A percentile compares a stretch with the other conserved stretches of the same genome.
These are phyloP conservation scores for Rhegmatorhina hoffmannsi DNA, from an alignment of 2,113 vertebrate genomes.

Conservation along the genomic window DNA sequence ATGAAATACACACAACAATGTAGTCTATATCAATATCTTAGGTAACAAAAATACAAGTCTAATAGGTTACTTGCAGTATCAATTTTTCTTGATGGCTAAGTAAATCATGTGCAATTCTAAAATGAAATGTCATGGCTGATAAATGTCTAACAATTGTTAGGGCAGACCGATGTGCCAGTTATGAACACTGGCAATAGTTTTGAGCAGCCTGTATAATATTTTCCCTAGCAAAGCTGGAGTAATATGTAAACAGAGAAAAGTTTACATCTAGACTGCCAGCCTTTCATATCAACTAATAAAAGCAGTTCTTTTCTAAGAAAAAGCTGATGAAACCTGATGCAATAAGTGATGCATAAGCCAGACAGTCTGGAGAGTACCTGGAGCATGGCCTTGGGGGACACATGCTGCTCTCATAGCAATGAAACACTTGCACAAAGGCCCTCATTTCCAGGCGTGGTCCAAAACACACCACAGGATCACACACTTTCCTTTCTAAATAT, in stretches of 20 bases:
- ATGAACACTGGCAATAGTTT: background rate
- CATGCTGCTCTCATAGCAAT: accelerated
- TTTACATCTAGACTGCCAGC: background rate
- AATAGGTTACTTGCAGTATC: background rate
- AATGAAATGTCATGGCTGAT: background rate
- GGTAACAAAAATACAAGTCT: background rate
- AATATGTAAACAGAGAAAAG: background rate
- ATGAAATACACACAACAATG: background rate
- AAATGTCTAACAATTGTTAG: background rate
- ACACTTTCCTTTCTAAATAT: background rate
- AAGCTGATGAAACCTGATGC: background rate
- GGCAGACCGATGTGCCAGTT: background rate
- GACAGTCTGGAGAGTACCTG: background rate
- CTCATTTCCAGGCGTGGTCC: background rate
- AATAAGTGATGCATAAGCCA: background rate
- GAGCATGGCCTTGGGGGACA: background rate
- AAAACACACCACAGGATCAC: background rate
- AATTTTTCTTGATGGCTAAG: background rate
- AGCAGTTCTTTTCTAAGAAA: background rate
- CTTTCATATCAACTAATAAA: background rate
- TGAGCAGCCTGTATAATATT: background rate
- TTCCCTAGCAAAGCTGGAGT: background rate
- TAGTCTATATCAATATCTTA: background rate
- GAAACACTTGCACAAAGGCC: accelerated
- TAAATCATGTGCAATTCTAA: background rate